Percentiles rank a stretch among this genome's conserved stretches.
phyloP scores from a whole-genome alignment of 2,888 invertebrate genomes.

The Hypolimnas misippus region DNA sequence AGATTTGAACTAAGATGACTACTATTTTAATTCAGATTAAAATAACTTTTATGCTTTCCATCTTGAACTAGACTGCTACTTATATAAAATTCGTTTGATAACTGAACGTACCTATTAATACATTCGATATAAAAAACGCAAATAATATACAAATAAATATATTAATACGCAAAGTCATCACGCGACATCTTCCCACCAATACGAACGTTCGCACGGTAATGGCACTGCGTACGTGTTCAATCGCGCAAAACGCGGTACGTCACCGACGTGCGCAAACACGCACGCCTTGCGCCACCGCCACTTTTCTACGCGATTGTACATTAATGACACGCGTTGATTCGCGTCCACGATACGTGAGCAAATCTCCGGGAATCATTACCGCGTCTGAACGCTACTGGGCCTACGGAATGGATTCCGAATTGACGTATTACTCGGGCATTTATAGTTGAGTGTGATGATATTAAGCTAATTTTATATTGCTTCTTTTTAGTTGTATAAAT shows the following conservation, averaged over 20 bases:
- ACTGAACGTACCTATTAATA: no score
- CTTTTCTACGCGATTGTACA: conserved; percentile 54
- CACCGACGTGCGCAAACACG: conserved; percentile 64
- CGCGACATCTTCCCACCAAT: conserved; percentile 4
- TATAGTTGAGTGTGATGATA: conserved; percentile 8
- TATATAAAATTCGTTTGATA: no score
- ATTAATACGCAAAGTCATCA: not conserved
- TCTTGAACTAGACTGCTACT: no score
- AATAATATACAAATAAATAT: not conserved
- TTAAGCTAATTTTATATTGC: not conserved
- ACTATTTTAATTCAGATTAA: no score
- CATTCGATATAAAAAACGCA: no score
- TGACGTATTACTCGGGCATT: conserved; percentile 22
- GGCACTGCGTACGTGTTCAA: conserved; percentile 74
- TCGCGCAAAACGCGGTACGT: conserved; percentile 53
- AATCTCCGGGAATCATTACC: conserved; percentile 51
- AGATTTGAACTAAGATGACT: no score
- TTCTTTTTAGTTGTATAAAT: not conserved
- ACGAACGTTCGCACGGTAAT: conserved; percentile 58
- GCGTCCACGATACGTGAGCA: conserved; percentile 58
- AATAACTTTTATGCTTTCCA: no score
- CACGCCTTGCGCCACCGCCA: conserved; percentile 38
- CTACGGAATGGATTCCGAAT: conserved; percentile 37
- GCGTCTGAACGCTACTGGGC: conserved; percentile 41
- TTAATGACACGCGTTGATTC: conserved; percentile 45